Conservation (phyloP, 2,113 vertebrate species). For the Engraulis encrasicolus region DNA sequence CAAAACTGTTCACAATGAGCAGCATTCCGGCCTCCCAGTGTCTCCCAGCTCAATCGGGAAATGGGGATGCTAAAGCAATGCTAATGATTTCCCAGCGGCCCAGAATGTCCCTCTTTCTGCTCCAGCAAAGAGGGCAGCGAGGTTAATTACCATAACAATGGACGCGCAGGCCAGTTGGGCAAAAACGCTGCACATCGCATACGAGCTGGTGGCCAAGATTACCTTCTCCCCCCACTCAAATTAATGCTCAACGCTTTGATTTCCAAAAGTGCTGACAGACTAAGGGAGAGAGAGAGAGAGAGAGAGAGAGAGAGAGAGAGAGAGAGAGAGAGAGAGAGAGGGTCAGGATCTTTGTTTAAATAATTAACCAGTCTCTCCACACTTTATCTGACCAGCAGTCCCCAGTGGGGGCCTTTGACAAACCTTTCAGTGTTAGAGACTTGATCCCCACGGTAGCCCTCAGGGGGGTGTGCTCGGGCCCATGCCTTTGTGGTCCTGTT, state of each 20-base stretch:
- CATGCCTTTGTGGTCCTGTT: constrained; percentile 65
- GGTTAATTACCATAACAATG: constrained; percentile 85
- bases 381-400: constrained; percentile 65
- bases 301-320: constrained; percentile 57
- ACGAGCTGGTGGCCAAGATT: constrained; percentile 66
- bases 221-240: constrained; percentile 65
- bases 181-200: constrained; percentile 67
- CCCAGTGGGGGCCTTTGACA: constrained; percentile 59
- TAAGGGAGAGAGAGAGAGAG: constrained; percentile 59
- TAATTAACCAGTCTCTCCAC: constrained; percentile 78
- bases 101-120: constrained; percentile 75
- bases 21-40: constrained; percentile 50
- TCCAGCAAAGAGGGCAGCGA: constrained; percentile 73
- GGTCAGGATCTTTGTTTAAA: constrained; percentile 72
- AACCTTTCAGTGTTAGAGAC: constrained; percentile 53
- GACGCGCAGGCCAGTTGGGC: constrained; percentile 65
- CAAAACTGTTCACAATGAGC: constrained; percentile 61
- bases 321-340: constrained; percentile 49
- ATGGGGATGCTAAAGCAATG: constrained; percentile 72
- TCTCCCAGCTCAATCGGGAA: constrained; percentile 64
- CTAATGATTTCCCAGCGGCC: constrained; percentile 80
- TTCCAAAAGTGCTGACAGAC: constrained; percentile 75
- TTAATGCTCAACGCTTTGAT: constrained; percentile 72
- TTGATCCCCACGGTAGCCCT: constrained; percentile 38
- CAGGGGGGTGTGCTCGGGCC: constrained; percentile 42